These are phyloP conservation scores for Melinopterus prodromus DNA, from an alignment of 2,888 invertebrate species.

Conservation along the genomic window DNA sequence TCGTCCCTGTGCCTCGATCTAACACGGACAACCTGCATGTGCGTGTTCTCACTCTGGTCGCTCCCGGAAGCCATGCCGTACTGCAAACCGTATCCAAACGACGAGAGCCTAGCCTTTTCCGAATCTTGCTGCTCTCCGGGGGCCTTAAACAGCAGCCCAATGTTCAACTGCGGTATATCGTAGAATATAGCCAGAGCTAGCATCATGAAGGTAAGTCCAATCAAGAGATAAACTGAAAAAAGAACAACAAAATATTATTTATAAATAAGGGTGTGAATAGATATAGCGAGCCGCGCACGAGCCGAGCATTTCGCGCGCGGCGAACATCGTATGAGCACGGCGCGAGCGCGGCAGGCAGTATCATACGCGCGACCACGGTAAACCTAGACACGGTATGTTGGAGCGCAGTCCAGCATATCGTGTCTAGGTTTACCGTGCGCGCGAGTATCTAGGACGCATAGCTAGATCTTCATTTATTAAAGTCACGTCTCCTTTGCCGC, in stretches of 20 bases:
- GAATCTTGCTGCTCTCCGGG: conserved; percentile 60
- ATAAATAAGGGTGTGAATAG: background rate
- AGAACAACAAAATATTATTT: background rate
- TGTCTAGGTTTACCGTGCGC: no score
- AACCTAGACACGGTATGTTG: no score
- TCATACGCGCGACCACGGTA: no score
- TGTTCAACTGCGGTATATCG: conserved; percentile 88
- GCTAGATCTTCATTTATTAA: no score
- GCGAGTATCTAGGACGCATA: no score
- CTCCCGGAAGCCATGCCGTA: conserved; percentile 57
- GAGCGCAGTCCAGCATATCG: no score
- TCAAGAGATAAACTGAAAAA: conserved; percentile 77
- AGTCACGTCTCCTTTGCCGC: no score
- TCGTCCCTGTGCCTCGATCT: conserved; percentile 70
- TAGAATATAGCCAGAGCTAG: conserved; percentile 84
- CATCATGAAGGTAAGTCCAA: conserved; percentile 86
- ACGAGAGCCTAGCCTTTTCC: conserved; percentile 73
- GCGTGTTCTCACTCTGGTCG: conserved; percentile 62
- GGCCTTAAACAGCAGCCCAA: conserved; percentile 78
- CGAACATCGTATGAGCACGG: no score
- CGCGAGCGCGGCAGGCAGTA: no score
- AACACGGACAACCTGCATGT: conserved; percentile 70
- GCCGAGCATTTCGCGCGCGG: no score
- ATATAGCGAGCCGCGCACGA: no score
- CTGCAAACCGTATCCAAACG: conserved; percentile 63